Conservation (phyloP, 1,140 invertebrate species). For the Diachasmimorpha longicaudata region DNA sequence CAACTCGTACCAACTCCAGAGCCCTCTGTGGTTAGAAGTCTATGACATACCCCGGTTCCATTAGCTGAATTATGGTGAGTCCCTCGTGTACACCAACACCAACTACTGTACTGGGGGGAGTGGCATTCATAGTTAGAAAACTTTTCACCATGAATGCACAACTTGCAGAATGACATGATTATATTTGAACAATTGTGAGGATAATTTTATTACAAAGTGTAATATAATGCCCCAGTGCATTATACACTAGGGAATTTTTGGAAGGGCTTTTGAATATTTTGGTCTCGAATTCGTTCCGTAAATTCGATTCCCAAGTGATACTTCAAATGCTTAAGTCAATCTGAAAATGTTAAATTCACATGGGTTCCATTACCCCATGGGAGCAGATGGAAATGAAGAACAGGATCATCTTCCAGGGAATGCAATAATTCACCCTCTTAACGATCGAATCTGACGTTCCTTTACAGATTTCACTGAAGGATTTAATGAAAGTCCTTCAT, state of each 20-base stretch:
- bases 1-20: background rate
- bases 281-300: background rate
- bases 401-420: too few relatives aligned
- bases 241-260: background rate
- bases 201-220: background rate
- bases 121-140: background rate
- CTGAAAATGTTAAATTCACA: too few relatives aligned
- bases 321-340: too few relatives aligned
- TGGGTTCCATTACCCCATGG: too few relatives aligned
- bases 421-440: too few relatives aligned
- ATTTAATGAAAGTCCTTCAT: too few relatives aligned
- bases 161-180: background rate
- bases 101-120: background rate
- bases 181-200: background rate
- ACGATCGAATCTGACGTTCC: too few relatives aligned
- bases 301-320: background rate
- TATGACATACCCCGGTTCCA: background rate
- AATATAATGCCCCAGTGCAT: background rate
- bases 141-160: background rate
- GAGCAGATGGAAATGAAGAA: too few relatives aligned
- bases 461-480: too few relatives aligned
- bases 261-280: too few relatives aligned
- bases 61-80: background rate
- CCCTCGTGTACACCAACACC: background rate
- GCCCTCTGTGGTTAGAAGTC: background rate